Evolutionary conservation across 2,797 vertebrate genomes (phyloP), one percentile per base, ranked within the genome.

Genomic region (Rhynchotus rufescens): DNA sequence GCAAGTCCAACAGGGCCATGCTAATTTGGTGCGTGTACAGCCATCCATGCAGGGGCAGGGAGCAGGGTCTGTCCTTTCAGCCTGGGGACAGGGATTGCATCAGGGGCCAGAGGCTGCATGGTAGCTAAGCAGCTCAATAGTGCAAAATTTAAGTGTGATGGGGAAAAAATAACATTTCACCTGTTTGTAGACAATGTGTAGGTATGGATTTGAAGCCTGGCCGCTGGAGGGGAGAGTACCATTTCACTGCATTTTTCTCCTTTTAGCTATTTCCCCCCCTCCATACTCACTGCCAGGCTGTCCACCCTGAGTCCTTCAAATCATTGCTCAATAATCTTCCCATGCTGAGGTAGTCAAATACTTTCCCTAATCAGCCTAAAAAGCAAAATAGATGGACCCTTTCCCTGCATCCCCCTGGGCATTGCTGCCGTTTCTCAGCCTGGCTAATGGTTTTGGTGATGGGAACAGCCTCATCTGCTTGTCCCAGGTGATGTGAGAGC

Each of bases 31-130:
- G 0, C 15, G 69, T 52, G 73, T 36, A 60, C 74, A 32, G 68
- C 3, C 15, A 32, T 0, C 0, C 9, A 19, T 30, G 19, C 66
- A 59, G 69, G 30, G 82, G 65, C 65, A 28, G 30, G 0, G 0
- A 21, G 54, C 12, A 17, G 49, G 12, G 32, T 10, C 65, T 38
- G 30, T 49, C 20, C 2, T 5, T 62, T 72, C 64, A 34, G 56
- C 25, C 7, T 0, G n/a, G 60, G 42, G 12, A 23, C 26, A 57
- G 2, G 23, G 59, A 25, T 36, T 61, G 52, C 28, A 6, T 7
- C 28, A 28, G 52, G 28, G 16, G 28, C 16, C 10, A 16, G 28
- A n/a, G 0, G 30, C 54, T 2, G 3, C 1, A 1, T 11, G 34
- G 17, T 38, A 16, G 10, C 4, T 22, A 34, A 77, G 75, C 56